Conservation (phyloP, 2,888 invertebrate genomes). For the Drosophila antonietae region DNA sequence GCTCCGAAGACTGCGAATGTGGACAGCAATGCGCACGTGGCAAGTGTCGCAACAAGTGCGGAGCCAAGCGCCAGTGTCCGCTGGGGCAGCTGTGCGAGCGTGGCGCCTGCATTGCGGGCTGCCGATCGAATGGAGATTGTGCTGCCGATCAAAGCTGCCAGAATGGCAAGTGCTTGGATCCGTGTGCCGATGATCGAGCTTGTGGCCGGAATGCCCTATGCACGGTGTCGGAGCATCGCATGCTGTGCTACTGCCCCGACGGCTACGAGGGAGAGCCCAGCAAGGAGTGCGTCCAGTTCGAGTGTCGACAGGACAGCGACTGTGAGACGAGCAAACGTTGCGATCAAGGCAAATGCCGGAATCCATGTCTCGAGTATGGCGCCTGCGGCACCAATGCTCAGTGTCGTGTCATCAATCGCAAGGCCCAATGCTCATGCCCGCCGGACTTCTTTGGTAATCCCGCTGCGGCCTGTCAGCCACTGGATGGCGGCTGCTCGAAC, state of each 20-base stretch:
- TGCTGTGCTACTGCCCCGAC: constrained; percentile 94
- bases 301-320: constrained; percentile 91
- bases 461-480: constrained; percentile 88
- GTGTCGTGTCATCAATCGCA: constrained; percentile 91
- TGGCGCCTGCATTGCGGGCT: constrained; percentile 91
- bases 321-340: constrained; percentile 92
- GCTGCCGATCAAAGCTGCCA: constrained; percentile 91
- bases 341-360: constrained; percentile 90
- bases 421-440: constrained; percentile 91
- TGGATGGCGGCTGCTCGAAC: constrained; percentile 89
- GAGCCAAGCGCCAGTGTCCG: constrained; percentile 88
- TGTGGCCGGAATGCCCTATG: constrained; percentile 94
- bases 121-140: constrained; percentile 92
- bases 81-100: constrained; percentile 91
- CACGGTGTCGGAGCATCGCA: constrained; percentile 91
- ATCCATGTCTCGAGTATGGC: constrained; percentile 91
- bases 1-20: constrained; percentile 90
- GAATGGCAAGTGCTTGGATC: constrained; percentile 89
- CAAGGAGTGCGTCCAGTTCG: constrained; percentile 90
- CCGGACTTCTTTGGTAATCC: constrained; percentile 91
- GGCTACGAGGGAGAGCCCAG: constrained; percentile 93
- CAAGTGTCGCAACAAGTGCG: constrained; percentile 91
- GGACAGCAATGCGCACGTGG: constrained; percentile 91
- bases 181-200: constrained; percentile 88
- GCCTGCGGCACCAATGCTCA: constrained; percentile 94